phyloP scores from a whole-genome alignment of 2,888 invertebrate species.

The Antheraea assamensis region DNA sequence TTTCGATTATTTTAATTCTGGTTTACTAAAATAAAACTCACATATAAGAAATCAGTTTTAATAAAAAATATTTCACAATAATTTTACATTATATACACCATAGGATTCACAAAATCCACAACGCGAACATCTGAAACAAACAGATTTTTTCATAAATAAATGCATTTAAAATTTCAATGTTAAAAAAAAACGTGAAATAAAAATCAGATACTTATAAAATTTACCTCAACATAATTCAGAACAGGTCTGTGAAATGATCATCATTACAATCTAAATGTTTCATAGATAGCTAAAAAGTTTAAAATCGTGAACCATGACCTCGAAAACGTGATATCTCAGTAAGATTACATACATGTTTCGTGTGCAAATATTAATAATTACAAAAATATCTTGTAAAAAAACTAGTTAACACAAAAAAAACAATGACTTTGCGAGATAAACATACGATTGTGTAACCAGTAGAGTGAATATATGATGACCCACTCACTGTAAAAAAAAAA shows the following conservation, averaged over 20 bases:
- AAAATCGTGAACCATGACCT: too few relatives aligned
- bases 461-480: background rate
- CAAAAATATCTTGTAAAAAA: background rate
- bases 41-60: background rate
- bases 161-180: background rate
- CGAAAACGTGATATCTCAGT: too few relatives aligned
- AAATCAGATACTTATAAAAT: conserved; percentile 40
- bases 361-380: background rate
- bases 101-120: background rate
- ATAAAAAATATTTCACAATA: background rate
- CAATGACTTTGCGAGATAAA: background rate
- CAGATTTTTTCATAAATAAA: background rate
- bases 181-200: background rate
- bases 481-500: too few relatives aligned
- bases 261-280: conserved; percentile 42
- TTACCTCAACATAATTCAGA: conserved; percentile 73
- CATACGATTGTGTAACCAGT: background rate
- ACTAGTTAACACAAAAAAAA: background rate
- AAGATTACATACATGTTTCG: background rate
- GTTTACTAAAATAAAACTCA: background rate
- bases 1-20: background rate
- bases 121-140: conserved; percentile 17
- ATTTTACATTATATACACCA: background rate
- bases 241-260: conserved; percentile 77
- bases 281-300: background rate